Base-by-base conservation (phyloP, 2,113 vertebrate genomes). In the Pipra filicauda region DNA sequence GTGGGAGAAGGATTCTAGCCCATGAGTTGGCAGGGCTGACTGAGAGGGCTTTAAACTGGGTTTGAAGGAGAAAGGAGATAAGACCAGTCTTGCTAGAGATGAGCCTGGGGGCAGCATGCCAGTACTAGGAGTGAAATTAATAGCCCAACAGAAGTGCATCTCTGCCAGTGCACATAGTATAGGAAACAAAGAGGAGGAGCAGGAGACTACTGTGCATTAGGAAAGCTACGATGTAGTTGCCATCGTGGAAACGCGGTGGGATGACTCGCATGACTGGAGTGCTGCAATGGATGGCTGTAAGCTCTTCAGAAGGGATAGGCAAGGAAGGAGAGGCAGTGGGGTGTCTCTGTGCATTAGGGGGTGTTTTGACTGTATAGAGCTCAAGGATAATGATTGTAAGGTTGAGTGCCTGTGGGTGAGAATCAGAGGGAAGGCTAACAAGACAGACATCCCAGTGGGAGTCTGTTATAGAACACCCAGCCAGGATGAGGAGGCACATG, bases 111-210 rank as follows among this genome's bases (percentile, higher is more conserved):
- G 24, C 46, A 43, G 24, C 35, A 41, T 23, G 41, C 9, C 12
- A 28, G 28, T 24, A 6, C 14, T 22, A 23, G 19, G 15, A 15
- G 15, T 57, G 49, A 74, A 65, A 39, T 24, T 1, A 2, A 39
- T 9, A 28, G 23, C n/a, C 41, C n/a, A 57, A 23, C 51, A 41
- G n/a, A 85, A 75, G 24, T 41, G 10, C 15, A 49, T 10, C 35
- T 22, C 18, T 43, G 30, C 19, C 35, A 41, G 5, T 20, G 9
- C 3, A 24, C 0, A 0, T 24, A 30, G n/a, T 8, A 30, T 15
- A 30, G 41, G 11, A 27, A 72, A 8, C 16, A 26, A 52, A 16
- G 13, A 44, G 9, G 39, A 41, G 35, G 41, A 66, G 24, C 71
- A 66, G 51, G 19, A 75, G 12, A 48, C 12, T 12, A 12, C 0